A percentile compares a stretch with the other conserved stretches of the same genome.
Conservation (phyloP, 1,140 invertebrate species). For the Diorhabda elongata region DNA sequence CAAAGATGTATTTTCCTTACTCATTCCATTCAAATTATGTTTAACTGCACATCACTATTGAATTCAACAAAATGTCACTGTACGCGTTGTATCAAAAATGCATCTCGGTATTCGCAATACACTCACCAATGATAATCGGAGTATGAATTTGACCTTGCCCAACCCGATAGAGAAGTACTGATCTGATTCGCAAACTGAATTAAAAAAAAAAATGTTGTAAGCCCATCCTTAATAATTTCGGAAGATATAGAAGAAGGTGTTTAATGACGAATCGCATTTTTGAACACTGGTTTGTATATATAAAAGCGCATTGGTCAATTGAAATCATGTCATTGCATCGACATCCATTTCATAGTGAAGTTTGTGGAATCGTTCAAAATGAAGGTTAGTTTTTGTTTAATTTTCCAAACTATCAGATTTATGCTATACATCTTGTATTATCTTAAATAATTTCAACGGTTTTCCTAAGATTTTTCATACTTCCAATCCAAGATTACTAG, state of each 20-base stretch:
- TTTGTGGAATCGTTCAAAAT: neutral
- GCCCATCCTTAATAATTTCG: conserved; percentile 2
- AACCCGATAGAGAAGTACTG: neutral
- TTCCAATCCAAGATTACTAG: too few relatives aligned
- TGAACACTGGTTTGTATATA: neutral
- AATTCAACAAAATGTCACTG: neutral
- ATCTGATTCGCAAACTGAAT: neutral
- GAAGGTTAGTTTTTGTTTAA: too few relatives aligned
- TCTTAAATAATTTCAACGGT: too few relatives aligned
- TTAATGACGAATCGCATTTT: neutral
- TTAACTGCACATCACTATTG: too few relatives aligned
- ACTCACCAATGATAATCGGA: neutral
- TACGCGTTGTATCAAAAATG: neutral
- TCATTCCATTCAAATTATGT: too few relatives aligned
- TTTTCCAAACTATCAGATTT: too few relatives aligned
- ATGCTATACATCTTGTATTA: too few relatives aligned
- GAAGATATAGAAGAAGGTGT: conserved; percentile 2
- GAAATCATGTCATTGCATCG: neutral
- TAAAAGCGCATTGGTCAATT: neutral
- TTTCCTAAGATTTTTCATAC: too few relatives aligned
- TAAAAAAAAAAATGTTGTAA: conserved; percentile 3
- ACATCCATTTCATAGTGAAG: neutral
- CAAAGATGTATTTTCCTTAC: too few relatives aligned
- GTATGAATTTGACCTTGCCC: neutral
- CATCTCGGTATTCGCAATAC: neutral